Evolutionary conservation across 64 coral and sea anemone species (phyloP), one percentile per base, ranked within the genome.

Genomic region (Montipora sp.): DNA sequence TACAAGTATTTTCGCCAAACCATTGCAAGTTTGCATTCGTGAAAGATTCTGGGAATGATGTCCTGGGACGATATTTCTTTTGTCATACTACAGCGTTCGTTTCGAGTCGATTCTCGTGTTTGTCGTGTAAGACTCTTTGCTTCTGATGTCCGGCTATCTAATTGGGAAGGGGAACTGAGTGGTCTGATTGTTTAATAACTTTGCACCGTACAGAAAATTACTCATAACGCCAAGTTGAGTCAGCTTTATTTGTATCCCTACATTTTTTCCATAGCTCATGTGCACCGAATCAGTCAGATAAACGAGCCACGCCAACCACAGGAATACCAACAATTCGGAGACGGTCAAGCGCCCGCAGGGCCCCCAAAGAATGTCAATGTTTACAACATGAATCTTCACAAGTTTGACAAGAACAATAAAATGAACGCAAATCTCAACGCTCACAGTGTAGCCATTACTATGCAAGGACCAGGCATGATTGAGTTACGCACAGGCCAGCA

Each of bases 381-480:
- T 0, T 85, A 72, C 47, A 50, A 85, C 16, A 68, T 85, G 8
- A 3, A 21, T 0, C 16, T 85, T 46, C 43, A 51, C 3, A 85
- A 85, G 47, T 48, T 21, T 44, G 61, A 45, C 16, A 15, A 70
- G 15, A n/a, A 84, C 27, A 84, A 85, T 63, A 85, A 71, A 47
- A 16, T 72, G 3, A 49, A 36, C 8, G 65, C 43, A 10, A 61
- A 85, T 45, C 19, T 85, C 8, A 63, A 8, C 9, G 43, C 65
- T 8, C 45, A 85, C 47, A 51, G 44, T 49, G 47, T 85, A 36
- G 16, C 82, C 11, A 9, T 85, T 10, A 9, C 82, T 5, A 85
- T 85, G 82, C 65, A 85, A 48, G 82, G 82, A 20, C 82, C 82
- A 1, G 82, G 82, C 0, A 22, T 19, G 61, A 47, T 85, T 12